Evolutionary conservation across 2,113 vertebrate species (phyloP).

Genomic region (Austrofundulus limnaeus): DNA sequence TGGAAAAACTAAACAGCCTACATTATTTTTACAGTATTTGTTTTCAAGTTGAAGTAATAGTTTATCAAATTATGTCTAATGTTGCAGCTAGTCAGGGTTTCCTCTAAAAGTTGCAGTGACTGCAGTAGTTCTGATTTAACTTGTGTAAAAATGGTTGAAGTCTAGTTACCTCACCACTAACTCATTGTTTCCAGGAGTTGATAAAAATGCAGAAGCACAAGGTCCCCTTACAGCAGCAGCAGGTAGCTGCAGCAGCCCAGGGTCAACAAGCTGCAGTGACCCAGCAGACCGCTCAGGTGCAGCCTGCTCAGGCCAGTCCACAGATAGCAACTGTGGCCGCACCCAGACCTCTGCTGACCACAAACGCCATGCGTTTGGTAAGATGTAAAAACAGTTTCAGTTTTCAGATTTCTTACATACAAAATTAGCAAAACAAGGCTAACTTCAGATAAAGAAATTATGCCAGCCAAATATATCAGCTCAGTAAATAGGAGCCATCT

Average conservation of each 20-base stretch:
- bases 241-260: constrained; percentile 78
- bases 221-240: constrained; percentile 68
- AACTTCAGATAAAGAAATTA: no score
- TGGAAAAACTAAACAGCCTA: no score
- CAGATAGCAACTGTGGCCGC: constrained; percentile 88
- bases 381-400: constrained; percentile 50
- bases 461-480: no score
- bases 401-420: no score
- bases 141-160: neutral
- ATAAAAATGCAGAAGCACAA: constrained; percentile 80
- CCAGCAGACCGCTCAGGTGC: constrained; percentile 80
- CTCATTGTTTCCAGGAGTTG: constrained; percentile 79
- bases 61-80: no score
- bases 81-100: no score
- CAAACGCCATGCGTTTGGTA: constrained; percentile 91
- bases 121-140: neutral
- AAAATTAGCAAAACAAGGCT: no score
- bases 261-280: constrained; percentile 81
- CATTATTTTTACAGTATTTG: no score
- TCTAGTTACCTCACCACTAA: neutral
- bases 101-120: neutral
- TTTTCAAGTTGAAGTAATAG: no score
- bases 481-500: no score
- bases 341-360: constrained; percentile 84
- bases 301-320: constrained; percentile 80